phyloP scores from a whole-genome alignment of 2,888 invertebrate species.

The Andrena haemorrhoa region DNA sequence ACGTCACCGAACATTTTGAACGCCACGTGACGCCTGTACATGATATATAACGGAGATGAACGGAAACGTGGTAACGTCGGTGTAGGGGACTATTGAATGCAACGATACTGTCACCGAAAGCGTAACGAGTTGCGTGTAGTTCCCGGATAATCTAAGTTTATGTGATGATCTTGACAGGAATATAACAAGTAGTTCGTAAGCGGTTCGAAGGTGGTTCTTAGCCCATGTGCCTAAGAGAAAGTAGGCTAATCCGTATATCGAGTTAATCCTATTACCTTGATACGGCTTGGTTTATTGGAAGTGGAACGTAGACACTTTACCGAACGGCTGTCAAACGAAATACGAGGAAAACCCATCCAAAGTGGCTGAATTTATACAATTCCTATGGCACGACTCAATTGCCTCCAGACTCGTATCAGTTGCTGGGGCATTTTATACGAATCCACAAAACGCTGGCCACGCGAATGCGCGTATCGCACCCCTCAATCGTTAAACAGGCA shows the following conservation, averaged over 20 bases:
- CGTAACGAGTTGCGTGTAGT: slow-evolving; percentile 53
- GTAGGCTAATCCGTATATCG: slow-evolving; percentile 67
- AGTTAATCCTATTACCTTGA: slow-evolving; percentile 58
- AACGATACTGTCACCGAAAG: slow-evolving; percentile 48
- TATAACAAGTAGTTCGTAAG: slow-evolving; percentile 70
- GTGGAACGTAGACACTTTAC: slow-evolving; percentile 38
- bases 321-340: slow-evolving; percentile 24
- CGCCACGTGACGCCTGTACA: not conserved
- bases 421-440: not conserved
- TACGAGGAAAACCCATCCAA: not conserved
- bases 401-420: not conserved
- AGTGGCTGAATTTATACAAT: not conserved
- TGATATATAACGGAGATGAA: not conserved
- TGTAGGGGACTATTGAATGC: slow-evolving; percentile 25
- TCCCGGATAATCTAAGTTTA: slow-evolving; percentile 69
- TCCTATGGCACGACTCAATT: not conserved
- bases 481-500: not conserved
- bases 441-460: not conserved
- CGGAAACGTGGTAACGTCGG: slow-evolving; percentile 12
- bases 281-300: slow-evolving; percentile 48
- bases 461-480: not conserved
- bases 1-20: not conserved
- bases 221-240: slow-evolving; percentile 56
- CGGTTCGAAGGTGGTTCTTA: slow-evolving; percentile 58
- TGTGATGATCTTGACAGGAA: slow-evolving; percentile 69